phyloP scores from a whole-genome alignment of 1,140 invertebrate species.

The Pseudoatta argentina region DNA sequence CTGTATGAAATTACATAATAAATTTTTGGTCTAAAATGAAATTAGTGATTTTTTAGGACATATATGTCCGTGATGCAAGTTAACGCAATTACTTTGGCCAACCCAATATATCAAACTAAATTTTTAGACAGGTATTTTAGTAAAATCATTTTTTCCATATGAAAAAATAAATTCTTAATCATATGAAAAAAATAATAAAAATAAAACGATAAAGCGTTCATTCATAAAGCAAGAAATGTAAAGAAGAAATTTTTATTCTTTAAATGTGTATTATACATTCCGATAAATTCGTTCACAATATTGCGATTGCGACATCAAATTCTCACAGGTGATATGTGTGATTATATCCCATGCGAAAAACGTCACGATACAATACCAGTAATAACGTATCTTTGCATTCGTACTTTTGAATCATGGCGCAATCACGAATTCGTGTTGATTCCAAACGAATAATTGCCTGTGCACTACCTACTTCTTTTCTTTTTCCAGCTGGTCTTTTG shows the following conservation, averaged over 20 bases:
- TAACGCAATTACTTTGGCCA: no score
- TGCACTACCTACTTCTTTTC: neutral
- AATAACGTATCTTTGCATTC: slow-evolving; percentile 29
- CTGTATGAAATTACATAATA: no score
- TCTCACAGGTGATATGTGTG: neutral
- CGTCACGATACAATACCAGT: neutral
- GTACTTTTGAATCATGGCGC: slow-evolving; percentile 4
- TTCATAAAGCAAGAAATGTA: no score
- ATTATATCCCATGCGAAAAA: slow-evolving; percentile 17
- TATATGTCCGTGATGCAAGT: no score
- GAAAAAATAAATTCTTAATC: no score
- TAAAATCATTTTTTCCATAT: no score
- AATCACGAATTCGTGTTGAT: slow-evolving; percentile 33
- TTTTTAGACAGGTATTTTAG: no score
- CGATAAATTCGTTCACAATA: slow-evolving; percentile 6
- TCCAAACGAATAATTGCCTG: slow-evolving; percentile 7
- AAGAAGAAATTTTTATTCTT: neutral
- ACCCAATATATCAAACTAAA: no score
- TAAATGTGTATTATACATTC: neutral
- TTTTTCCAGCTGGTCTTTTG: neutral
- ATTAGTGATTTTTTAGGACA: no score
- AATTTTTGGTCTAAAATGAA: no score
- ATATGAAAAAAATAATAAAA: no score
- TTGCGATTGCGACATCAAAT: neutral
- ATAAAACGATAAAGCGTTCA: no score